phyloP scores from a whole-genome alignment of 2,113 vertebrate species.

The Actinemys pallida region DNA sequence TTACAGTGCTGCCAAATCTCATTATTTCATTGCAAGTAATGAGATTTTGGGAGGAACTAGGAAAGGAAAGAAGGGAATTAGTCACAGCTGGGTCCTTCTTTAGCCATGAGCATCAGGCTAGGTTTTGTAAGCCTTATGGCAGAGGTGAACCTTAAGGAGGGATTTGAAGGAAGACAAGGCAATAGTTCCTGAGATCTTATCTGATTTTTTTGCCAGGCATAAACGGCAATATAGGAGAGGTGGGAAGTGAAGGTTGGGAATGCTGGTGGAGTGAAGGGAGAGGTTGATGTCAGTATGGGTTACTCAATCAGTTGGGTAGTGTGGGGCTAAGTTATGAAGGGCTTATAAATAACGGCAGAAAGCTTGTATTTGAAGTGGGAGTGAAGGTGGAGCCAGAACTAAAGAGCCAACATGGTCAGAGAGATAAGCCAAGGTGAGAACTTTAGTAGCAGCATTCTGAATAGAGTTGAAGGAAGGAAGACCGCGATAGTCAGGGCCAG shows the following conservation, averaged over 20 bases:
- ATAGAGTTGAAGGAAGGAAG: neutral
- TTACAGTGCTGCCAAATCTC: too few relatives aligned
- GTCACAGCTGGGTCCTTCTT: neutral
- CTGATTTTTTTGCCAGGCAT: neutral
- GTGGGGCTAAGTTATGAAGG: neutral
- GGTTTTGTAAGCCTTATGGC: neutral
- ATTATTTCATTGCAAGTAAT: too few relatives aligned
- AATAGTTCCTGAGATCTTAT: neutral
- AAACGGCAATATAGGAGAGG: neutral
- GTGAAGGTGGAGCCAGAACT: too few relatives aligned
- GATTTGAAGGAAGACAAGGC: neutral
- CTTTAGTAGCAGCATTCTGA: neutral
- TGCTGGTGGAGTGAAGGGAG: neutral
- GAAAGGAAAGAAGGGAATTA: neutral
- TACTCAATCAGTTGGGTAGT: neutral
- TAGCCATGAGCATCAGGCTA: neutral
- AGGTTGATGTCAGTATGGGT: neutral
- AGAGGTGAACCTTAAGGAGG: neutral
- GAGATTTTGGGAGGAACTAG: neutral
- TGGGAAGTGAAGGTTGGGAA: neutral
- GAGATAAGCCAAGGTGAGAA: neutral
- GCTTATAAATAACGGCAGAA: neutral
- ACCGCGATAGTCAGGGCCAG: too few relatives aligned
- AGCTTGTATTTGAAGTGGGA: neutral
- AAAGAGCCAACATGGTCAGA: neutral